Evolutionary conservation across 2,888 invertebrate species (phyloP).

Genomic region (Harmothoe impar): DNA sequence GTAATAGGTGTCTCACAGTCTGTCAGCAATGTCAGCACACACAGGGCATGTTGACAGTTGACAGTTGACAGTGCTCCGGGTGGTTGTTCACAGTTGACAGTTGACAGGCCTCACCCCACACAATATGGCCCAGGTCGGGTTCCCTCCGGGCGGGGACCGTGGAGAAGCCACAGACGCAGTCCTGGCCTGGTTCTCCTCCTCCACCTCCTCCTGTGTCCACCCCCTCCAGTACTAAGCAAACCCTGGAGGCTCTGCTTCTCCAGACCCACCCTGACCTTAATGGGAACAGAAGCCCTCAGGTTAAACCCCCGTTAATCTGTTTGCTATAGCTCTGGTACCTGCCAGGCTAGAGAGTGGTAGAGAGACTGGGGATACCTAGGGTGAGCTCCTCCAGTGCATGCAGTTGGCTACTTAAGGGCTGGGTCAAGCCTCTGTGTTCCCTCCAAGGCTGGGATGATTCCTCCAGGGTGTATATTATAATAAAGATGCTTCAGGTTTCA

Average conservation of each 20-base stretch:
- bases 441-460: no score
- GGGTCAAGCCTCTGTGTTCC: no score
- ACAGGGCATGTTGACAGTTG: constrained; percentile 26
- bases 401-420: no score
- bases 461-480: no score
- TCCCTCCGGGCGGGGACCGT: constrained; percentile 4
- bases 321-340: no score
- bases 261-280: neutral
- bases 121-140: neutral
- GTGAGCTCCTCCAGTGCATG: no score
- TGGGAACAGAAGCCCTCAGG: neutral
- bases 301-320: neutral
- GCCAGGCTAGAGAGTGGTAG: no score
- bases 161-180: neutral
- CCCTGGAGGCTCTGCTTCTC: neutral
- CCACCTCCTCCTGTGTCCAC: constrained; percentile 8
- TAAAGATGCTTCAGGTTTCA: no score
- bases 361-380: no score
- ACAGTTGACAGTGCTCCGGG: neutral
- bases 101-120: neutral
- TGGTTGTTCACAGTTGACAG: no score
- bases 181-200: constrained; percentile 13
- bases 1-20: neutral
- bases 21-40: neutral
- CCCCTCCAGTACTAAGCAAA: neutral